phyloP scores from a whole-genome alignment of 2,797 vertebrate species.

The Phalanger gymnotis region DNA sequence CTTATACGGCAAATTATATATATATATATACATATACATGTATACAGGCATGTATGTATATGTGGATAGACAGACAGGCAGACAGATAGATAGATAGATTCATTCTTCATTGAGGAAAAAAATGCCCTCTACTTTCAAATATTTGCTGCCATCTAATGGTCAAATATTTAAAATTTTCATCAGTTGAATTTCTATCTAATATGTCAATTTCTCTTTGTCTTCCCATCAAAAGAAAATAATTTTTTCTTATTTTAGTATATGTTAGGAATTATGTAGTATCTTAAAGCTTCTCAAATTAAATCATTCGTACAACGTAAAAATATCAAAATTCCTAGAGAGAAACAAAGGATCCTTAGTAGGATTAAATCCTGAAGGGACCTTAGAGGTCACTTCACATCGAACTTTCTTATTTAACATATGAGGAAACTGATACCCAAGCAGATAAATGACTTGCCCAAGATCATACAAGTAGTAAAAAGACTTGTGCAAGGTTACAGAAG shows the following conservation, averaged over 20 bases:
- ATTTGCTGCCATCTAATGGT: slow-evolving; percentile 85
- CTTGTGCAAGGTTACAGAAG: neutral
- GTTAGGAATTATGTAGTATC: slow-evolving; percentile 3
- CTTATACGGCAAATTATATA: neutral
- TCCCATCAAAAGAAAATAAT: neutral
- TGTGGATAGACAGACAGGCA: too few relatives aligned
- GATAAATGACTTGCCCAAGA: neutral
- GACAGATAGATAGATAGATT: neutral
- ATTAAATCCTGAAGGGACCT: neutral
- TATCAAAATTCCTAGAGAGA: slow-evolving; percentile 29
- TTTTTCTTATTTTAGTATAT: neutral
- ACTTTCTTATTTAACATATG: neutral
- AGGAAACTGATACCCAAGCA: neutral
- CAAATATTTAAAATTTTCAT: neutral
- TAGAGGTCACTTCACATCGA: neutral
- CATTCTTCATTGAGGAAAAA: slow-evolving; percentile 2
- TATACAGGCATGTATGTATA: too few relatives aligned
- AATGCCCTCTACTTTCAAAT: slow-evolving; percentile 61
- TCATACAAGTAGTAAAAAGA: neutral
- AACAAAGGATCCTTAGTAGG: slow-evolving; percentile 7
- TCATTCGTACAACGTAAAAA: neutral
- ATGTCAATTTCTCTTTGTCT: neutral
- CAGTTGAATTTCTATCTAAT: neutral
- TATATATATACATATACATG: neutral
- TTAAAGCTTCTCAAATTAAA: neutral